Evolutionary conservation across 2,797 vertebrate species (phyloP), one percentile per base, ranked within the genome.

Genomic region (Coilia nasus): DNA sequence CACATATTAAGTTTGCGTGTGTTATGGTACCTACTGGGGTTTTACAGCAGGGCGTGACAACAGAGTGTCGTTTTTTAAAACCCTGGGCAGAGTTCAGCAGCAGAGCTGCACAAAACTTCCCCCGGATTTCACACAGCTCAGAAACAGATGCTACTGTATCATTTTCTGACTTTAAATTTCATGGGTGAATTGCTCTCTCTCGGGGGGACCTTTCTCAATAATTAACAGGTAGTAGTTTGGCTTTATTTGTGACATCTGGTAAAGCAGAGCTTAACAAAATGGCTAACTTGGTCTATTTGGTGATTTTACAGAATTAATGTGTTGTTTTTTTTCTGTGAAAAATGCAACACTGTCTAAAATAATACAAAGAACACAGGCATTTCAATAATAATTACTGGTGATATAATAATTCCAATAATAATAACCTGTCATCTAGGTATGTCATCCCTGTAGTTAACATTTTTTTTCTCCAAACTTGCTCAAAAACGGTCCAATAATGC

Each of bases 1-100:
- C 35, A n/a, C 56, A 82, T 44, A 23, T 81, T 57, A 83, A 62
- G n/a, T 83, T 82, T 31, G 64, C 44, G 84, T 60, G 84, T 46
- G 31, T 35, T 35, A 85, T 7, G 12, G 83, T 85, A 85, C 35
- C 81, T 85, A 56, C 67, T 6, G 50, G 35, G 15, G 35, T 50
- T 67, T 81, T 50, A 67, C 78, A n/a, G 1, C 19, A 9, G 71
- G 71, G 35, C 2, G 71, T 21, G 35, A 44, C 35, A 21, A 10
- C 31, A 9, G 9, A 78, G 71, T 44, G 44, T 78, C 71, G 7
- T 41, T 44, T 41, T 17, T 78, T 54, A 10, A 54, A 54, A 54
- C 31, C 17, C 15, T 1, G 67, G 62, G 12, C 71, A 41, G 31
- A 41, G 14, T 78, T 35, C 71, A 78, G 35, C 71, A 41, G 50